Percentiles rank a stretch among this genome's conserved stretches.
Evolutionary conservation across 2,113 vertebrate genomes (phyloP).

Genomic region (Collichthys lucidus): DNA sequence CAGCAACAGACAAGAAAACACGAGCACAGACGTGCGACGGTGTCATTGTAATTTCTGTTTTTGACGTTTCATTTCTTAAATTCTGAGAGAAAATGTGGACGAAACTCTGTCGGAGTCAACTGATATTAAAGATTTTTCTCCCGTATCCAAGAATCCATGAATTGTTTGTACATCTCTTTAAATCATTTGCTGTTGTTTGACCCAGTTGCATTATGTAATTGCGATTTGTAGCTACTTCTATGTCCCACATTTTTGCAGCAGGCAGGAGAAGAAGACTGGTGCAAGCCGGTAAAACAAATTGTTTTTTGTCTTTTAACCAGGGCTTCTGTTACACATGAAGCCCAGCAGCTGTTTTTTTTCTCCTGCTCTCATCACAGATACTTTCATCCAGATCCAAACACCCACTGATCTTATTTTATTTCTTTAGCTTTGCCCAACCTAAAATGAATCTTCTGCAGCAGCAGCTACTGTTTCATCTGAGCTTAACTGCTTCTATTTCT

Average conservation of each 20-base stretch:
- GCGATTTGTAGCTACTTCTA: slow-evolving; percentile 14
- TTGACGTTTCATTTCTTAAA: slow-evolving; percentile 31
- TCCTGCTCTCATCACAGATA: slow-evolving; percentile 19
- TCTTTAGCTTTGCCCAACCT: not conserved
- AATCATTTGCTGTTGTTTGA: slow-evolving; percentile 42
- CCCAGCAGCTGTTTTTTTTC: slow-evolving; percentile 36
- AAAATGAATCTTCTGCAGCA: not conserved
- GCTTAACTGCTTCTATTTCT: not conserved
- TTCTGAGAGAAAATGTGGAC: slow-evolving; percentile 38
- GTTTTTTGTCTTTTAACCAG: slow-evolving; percentile 16
- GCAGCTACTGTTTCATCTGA: slow-evolving; percentile 2
- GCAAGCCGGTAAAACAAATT: slow-evolving; percentile 40
- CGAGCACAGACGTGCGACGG: slow-evolving; percentile 10
- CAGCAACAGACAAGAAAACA: slow-evolving; percentile 5
- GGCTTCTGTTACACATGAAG: slow-evolving; percentile 35
- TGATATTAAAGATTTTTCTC: not conserved
- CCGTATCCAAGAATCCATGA: too few relatives aligned
- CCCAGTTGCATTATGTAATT: slow-evolving; percentile 57
- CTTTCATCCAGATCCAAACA: slow-evolving; percentile 53
- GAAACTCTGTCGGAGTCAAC: not conserved
- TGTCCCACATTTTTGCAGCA: slow-evolving; percentile 50
- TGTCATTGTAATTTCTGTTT: slow-evolving; percentile 37
- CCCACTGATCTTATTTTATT: slow-evolving; percentile 43
- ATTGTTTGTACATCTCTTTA: not conserved
- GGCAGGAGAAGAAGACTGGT: slow-evolving; percentile 21